Evolutionary conservation across 2,888 invertebrate species (phyloP), one percentile per base, ranked within the genome.

Genomic region (Andrena fulva): DNA sequence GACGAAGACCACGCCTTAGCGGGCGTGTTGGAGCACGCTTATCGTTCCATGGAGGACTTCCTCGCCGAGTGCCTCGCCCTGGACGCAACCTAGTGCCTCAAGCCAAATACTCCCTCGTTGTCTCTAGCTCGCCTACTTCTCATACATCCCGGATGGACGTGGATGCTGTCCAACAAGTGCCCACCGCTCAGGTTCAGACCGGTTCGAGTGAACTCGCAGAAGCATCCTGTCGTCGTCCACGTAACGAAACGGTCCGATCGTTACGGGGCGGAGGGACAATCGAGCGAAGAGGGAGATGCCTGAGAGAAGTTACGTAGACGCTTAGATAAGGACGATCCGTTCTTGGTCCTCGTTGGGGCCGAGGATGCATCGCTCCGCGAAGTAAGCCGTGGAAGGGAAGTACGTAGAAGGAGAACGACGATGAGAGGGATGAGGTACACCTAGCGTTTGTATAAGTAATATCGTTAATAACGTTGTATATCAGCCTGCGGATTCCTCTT

Each of bases 21-120:
- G 89, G 98, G 98, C 77, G 98, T 98, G 85, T 96, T 97, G 91
- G 97, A 98, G 94, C 98, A 99, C 95, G 97, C 98, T 89, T 98
- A 98, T 95, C 96, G 97, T 92, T 98, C 98, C 90, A 98, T 98
- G 98, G 98, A 98, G 95, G 97, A 98, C 95, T 98, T 97, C 95
- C 96, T 98, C 94, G 96, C 97, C 94, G 97, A 98, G 95, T 98
- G 98, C 96, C 97, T 98, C 95, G 97, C 97, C 94, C 96, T 98
- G 94, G 98, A 98, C 95, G 96, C 97, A 92, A 93, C 94, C 93
- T 94, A 94, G 94, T 94, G 94, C 94, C 94, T 94, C 92, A 91
- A 93, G 90, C 89, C 89, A 87, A 83, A 90, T 89, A 88, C 90
- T 91, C 87, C 89, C 89, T 91, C 89, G 87, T 91, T 92, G 89